A percentile compares a stretch with the other conserved stretches of the same genome.
These are phyloP conservation scores for Bradypodion pumilum DNA, from an alignment of 2,797 vertebrate genomes.

Conservation along the genomic window DNA sequence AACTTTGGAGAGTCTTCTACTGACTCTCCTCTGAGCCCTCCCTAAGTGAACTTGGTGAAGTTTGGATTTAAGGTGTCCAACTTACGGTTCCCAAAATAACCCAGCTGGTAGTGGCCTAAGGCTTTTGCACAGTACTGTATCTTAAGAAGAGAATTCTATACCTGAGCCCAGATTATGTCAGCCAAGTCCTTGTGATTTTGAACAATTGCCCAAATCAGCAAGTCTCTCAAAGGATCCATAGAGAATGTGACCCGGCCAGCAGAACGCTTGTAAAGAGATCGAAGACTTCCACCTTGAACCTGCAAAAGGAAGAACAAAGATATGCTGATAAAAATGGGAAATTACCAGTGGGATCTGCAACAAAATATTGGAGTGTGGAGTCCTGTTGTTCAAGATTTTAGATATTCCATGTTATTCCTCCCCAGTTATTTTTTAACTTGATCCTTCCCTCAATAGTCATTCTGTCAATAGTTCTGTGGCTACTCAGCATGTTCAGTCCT, in stretches of 20 bases:
- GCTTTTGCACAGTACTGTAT: too few species aligned
- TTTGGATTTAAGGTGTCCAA: too few species aligned
- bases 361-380: background rate
- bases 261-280: slow-evolving; percentile 69
- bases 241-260: slow-evolving; percentile 65
- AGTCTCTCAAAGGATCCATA: slow-evolving; percentile 81
- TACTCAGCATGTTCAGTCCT: background rate
- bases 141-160: slow-evolving; percentile 58
- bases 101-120: too few species aligned
- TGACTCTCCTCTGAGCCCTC: too few species aligned
- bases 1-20: too few species aligned
- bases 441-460: background rate
- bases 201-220: slow-evolving; percentile 93
- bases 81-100: too few species aligned
- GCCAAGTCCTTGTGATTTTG: slow-evolving; percentile 89
- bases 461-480: background rate
- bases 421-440: background rate
- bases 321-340: background rate
- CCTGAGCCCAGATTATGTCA: slow-evolving; percentile 93
- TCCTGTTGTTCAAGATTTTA: background rate
- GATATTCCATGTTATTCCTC: background rate
- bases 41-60: too few species aligned
- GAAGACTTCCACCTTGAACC: slow-evolving; percentile 73
- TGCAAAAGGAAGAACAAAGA: background rate
- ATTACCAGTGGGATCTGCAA: background rate